Conservation (phyloP, 2,113 vertebrate species). For the Oreochromis aureus region DNA sequence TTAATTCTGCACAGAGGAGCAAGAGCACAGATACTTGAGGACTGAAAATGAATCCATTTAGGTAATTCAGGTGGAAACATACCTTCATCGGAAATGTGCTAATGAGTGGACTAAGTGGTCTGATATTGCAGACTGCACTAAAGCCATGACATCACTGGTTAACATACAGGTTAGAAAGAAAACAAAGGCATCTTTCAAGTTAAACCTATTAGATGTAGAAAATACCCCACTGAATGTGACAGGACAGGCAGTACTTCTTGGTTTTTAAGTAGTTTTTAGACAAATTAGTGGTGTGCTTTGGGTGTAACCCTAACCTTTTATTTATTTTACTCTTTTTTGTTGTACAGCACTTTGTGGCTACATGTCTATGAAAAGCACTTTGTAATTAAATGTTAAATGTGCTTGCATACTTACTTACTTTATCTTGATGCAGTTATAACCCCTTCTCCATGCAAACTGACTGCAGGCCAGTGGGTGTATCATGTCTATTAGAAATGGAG, state of each 20-base stretch:
- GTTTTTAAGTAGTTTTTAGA: background rate
- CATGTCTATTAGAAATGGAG: background rate
- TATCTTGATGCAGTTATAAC: background rate
- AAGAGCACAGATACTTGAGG: background rate
- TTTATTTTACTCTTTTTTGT: background rate
- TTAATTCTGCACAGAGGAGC: constrained; percentile 22
- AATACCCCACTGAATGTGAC: background rate
- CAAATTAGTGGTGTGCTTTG: background rate
- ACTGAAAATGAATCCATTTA: background rate
- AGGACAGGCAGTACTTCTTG: background rate
- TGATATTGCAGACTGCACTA: background rate
- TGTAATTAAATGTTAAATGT: background rate
- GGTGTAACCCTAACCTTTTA: background rate
- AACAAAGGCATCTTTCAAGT: background rate
- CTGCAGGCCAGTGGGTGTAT: background rate
- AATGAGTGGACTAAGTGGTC: background rate
- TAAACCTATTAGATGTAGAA: background rate
- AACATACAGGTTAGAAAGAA: background rate
- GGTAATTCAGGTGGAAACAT: constrained; percentile 15
- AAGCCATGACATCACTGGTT: background rate
- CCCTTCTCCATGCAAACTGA: background rate
- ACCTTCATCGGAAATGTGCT: background rate
- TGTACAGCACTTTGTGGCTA: background rate
- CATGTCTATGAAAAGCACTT: background rate
- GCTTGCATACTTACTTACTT: background rate